Conservation (phyloP, 2,113 vertebrate genomes). For the Tachysurus vachellii region DNA sequence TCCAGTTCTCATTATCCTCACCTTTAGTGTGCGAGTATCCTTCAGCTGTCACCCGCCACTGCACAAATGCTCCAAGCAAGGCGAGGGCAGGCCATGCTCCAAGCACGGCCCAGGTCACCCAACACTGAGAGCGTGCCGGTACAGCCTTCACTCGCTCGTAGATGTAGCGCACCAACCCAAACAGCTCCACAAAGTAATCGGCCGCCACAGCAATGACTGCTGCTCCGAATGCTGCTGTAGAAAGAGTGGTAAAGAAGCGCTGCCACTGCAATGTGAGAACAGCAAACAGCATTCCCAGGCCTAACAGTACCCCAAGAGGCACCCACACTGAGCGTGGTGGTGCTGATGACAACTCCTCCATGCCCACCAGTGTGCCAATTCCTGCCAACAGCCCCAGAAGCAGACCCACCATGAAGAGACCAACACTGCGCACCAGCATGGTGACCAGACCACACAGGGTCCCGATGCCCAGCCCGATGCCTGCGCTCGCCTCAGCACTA, state of each 20-base stretch:
- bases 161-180: constrained; percentile 86
- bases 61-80: constrained; percentile 85
- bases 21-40: constrained; percentile 97
- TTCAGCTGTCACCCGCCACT: constrained; percentile 94
- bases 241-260: constrained; percentile 90
- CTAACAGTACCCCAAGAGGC: constrained; percentile 89
- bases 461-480: constrained; percentile 92
- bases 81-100: constrained; percentile 92
- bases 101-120: constrained; percentile 95
- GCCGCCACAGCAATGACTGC: constrained; percentile 90
- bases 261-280: constrained; percentile 98
- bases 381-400: constrained; percentile 91
- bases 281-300: constrained; percentile 92
- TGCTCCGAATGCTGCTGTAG: constrained; percentile 87
- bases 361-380: constrained; percentile 83
- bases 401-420: constrained; percentile 97
- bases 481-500: constrained; percentile 90
- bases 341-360: constrained; percentile 86
- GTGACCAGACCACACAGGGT: constrained; percentile 96
- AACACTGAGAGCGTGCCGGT: constrained; percentile 77
- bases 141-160: constrained; percentile 88
- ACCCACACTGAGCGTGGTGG: constrained; percentile 94
- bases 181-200: constrained; percentile 95
- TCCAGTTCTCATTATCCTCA: constrained; percentile 58
- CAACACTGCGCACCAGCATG: constrained; percentile 96